Evolutionary conservation across 2,113 vertebrate species (phyloP).

Genomic region (Heptranchias perlo): DNA sequence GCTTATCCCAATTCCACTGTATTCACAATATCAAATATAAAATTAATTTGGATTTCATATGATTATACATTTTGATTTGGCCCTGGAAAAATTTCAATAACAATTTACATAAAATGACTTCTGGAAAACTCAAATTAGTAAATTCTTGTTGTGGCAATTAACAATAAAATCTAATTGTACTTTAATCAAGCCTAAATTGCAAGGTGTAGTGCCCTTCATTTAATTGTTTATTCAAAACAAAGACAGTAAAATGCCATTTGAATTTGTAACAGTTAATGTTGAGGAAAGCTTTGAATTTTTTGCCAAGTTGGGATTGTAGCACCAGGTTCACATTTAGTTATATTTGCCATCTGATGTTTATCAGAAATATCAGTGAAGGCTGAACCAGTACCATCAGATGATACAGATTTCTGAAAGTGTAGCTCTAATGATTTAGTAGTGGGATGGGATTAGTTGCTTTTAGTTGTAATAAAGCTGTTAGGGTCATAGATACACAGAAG

Average conservation of each 20-base stretch:
- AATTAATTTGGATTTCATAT: neutral
- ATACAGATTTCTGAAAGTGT: neutral
- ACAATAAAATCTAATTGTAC: neutral
- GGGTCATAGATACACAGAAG: too few relatives aligned
- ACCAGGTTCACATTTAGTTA: conserved; percentile 27
- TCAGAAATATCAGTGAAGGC: neutral
- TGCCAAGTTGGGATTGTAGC: conserved; percentile 33
- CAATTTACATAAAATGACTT: neutral
- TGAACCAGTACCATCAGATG: neutral
- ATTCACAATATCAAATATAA: neutral
- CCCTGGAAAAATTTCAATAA: neutral
- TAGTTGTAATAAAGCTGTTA: too few relatives aligned
- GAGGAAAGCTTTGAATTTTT: conserved; percentile 32
- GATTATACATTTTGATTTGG: neutral
- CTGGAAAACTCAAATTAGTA: neutral
- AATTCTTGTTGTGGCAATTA: neutral
- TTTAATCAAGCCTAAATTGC: neutral
- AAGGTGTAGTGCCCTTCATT: neutral
- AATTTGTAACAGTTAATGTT: neutral
- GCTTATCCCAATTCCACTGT: neutral
- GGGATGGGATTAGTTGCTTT: too few relatives aligned
- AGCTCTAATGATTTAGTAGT: too few relatives aligned
- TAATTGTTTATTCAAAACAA: neutral
- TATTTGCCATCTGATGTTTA: neutral
- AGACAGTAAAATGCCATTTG: neutral